These are phyloP conservation scores for Meloidogyne hapla DNA, from an alignment of 1,140 invertebrate genomes.

Conservation along the genomic window DNA sequence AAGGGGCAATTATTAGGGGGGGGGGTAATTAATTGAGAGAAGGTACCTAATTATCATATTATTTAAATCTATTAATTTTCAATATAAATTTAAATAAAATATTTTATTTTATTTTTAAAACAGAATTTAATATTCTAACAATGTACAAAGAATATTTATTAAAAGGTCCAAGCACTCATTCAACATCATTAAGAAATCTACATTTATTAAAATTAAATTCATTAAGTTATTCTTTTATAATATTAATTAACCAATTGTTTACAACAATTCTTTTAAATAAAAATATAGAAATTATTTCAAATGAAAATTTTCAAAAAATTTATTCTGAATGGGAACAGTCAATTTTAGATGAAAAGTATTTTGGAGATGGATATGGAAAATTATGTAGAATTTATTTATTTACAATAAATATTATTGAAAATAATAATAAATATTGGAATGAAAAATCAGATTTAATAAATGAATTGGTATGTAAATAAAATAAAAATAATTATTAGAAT, in stretches of 20 bases:
- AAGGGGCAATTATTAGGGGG: too few species aligned
- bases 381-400: conserved; percentile 2
- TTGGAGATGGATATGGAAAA: background rate
- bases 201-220: background rate
- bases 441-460: background rate
- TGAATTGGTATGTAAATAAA: background rate
- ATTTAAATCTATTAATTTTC: background rate
- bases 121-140: background rate
- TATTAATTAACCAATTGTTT: background rate
- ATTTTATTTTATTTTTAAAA: background rate
- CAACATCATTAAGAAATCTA: background rate
- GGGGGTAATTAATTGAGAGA: too few species aligned
- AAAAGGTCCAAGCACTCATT: too few species aligned
- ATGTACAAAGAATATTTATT: background rate
- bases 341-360: background rate
- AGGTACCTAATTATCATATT: too few species aligned
- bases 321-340: background rate
- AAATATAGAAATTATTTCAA: background rate
- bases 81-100: background rate
- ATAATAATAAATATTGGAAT: background rate
- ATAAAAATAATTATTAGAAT: background rate
- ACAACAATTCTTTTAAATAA: background rate
- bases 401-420: background rate
- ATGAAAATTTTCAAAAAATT: background rate
- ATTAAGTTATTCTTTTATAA: background rate